A percentile compares a stretch with the other conserved stretches of the same genome.
Conservation (phyloP, 2,113 vertebrate genomes). For the Lophius piscatorius region DNA sequence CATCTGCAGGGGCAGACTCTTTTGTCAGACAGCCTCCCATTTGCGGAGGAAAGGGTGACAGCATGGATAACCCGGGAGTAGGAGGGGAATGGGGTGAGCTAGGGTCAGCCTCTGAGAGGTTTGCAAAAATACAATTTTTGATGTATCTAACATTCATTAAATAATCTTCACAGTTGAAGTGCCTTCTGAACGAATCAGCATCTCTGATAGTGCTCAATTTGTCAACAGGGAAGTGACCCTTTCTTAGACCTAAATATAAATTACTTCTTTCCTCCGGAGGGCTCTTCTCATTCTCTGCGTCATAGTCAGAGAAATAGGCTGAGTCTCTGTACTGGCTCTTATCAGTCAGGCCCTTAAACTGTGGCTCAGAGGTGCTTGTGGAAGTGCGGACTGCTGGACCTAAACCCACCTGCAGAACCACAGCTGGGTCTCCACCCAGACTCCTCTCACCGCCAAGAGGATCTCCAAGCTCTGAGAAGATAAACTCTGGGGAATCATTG, state of each 20-base stretch:
- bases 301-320: conserved; percentile 96
- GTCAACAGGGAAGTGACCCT: conserved; percentile 30
- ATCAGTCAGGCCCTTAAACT: conserved; percentile 75
- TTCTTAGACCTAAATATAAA: conserved; percentile 64
- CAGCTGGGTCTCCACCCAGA: conserved; percentile 56
- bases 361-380: conserved; percentile 64
- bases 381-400: conserved; percentile 60
- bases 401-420: conserved; percentile 75
- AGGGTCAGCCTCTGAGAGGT: conserved; percentile 40
- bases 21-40: conserved; percentile 84
- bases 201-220: conserved; percentile 35
- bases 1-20: conserved; percentile 76
- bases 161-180: conserved; percentile 31
- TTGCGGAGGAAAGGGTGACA: conserved; percentile 81
- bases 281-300: conserved; percentile 84
- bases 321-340: conserved; percentile 93
- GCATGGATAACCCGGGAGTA: conserved; percentile 74
- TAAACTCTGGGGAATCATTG: conserved; percentile 93
- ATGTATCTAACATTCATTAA: conserved; percentile 51
- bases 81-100: conserved; percentile 37
- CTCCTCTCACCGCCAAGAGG: conserved; percentile 51
- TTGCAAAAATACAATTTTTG: conserved; percentile 47
- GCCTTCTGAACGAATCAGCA: conserved; percentile 33
- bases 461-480: conserved; percentile 88
- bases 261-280: conserved; percentile 76